A percentile compares a stretch with the other conserved stretches of the same genome.
phyloP scores from a whole-genome alignment of 2,113 vertebrate species.

The Oplegnathus fasciatus region DNA sequence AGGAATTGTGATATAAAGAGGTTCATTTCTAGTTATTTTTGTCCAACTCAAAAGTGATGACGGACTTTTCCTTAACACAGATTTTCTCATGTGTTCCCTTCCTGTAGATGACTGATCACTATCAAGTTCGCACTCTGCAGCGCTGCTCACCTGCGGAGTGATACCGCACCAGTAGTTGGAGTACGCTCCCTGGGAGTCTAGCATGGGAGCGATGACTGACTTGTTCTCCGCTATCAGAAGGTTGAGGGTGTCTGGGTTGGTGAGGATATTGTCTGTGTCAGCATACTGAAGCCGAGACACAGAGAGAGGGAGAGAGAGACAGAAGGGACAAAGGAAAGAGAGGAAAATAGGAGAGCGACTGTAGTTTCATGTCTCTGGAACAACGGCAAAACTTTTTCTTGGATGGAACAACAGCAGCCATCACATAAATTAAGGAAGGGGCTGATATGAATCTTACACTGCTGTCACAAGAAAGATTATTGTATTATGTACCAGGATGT shows the following conservation, averaged over 20 bases:
- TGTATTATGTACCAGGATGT: conserved; percentile 90
- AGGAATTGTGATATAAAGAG: neutral
- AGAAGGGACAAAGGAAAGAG: neutral
- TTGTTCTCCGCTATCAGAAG: conserved; percentile 90
- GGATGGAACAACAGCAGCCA: neutral
- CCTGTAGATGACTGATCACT: neutral
- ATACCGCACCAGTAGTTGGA: conserved; percentile 99
- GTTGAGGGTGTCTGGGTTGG: conserved; percentile 90
- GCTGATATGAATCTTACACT: neutral
- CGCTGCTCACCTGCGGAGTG: conserved; percentile 95
- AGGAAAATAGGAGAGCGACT: neutral
- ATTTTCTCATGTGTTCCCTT: neutral
- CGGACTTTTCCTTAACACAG: neutral
- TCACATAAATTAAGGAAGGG: neutral
- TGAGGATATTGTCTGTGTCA: conserved; percentile 95
- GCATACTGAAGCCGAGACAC: conserved; percentile 83
- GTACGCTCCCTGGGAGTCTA: conserved; percentile 95
- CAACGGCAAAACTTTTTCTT: neutral
- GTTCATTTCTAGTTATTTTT: neutral
- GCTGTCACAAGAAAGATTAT: neutral
- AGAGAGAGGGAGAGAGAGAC: neutral
- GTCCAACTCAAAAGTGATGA: neutral
- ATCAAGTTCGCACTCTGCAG: neutral
- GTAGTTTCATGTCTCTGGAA: neutral
- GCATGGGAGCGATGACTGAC: conserved; percentile 93